These are phyloP conservation scores for Aspidapion aeneum DNA, from an alignment of 2,888 invertebrate genomes.

Conservation along the genomic window DNA sequence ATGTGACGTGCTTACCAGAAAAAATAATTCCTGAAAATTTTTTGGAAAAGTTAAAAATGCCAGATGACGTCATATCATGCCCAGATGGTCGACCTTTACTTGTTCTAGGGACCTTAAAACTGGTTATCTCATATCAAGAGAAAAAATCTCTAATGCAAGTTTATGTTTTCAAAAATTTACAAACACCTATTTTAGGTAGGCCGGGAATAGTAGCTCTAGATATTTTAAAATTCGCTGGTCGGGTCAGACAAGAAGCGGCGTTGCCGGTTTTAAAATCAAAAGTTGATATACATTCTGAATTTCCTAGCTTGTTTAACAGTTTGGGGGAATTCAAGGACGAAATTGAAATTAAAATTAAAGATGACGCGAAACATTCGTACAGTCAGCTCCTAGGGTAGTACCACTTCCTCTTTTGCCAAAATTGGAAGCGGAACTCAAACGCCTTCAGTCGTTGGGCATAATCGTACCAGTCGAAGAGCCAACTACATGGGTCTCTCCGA, in stretches of 20 bases:
- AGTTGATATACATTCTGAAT: too few species aligned
- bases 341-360: conserved; percentile 12
- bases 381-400: conserved; percentile 17
- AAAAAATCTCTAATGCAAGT: background rate
- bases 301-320: background rate
- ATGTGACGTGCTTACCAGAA: conserved; percentile 11
- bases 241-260: too few species aligned
- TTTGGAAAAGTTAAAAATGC: conserved; percentile 1
- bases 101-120: conserved; percentile 4
- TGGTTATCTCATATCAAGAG: background rate
- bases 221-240: conserved; percentile 1
- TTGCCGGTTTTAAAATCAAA: too few species aligned
- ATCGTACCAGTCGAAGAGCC: conserved; percentile 17
- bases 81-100: conserved; percentile 11
- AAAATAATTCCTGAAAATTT: conserved; percentile 4
- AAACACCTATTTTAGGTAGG: too few species aligned
- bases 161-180: conserved; percentile 3
- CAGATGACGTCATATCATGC: conserved; percentile 10
- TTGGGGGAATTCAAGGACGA: conserved; percentile 5
- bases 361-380: conserved; percentile 11
- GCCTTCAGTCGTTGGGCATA: conserved; percentile 10
- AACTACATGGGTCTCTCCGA: conserved; percentile 20
- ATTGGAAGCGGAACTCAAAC: conserved; percentile 15
- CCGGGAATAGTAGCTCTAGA: conserved; percentile 2
- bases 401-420: conserved; percentile 17